These are phyloP conservation scores for Brachypteracias leptosomus DNA, from an alignment of 2,113 vertebrate species.

Conservation along the genomic window DNA sequence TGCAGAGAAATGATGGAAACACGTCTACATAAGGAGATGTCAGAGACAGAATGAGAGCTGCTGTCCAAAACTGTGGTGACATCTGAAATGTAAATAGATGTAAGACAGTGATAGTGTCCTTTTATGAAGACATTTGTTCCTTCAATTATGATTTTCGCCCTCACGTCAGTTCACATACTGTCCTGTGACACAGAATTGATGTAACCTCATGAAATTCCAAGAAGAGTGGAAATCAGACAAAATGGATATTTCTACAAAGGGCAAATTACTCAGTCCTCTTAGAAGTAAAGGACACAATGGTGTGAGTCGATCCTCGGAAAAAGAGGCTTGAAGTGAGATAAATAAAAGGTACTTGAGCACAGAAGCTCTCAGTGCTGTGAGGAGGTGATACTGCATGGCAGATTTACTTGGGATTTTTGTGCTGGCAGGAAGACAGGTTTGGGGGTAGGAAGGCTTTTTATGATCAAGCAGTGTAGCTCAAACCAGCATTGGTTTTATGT, in stretches of 20 bases:
- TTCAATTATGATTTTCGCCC: background rate
- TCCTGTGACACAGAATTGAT: background rate
- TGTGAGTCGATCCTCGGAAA: background rate
- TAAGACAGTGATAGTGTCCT: background rate
- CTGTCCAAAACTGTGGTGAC: background rate
- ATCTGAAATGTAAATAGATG: background rate
- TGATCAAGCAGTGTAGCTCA: conserved; percentile 11
- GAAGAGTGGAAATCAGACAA: background rate
- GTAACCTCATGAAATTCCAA: conserved; percentile 6
- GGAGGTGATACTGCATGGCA: background rate
- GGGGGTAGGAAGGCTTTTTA: conserved; percentile 31
- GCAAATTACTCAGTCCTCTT: background rate
- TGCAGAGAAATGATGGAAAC: background rate
- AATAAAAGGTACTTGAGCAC: background rate
- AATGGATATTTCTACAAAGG: background rate
- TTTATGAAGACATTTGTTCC: background rate
- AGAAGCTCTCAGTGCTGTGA: background rate
- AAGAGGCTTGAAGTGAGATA: background rate
- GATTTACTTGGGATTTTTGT: conserved; percentile 11
- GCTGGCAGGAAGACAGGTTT: background rate
- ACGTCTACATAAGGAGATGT: background rate
- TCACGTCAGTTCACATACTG: background rate
- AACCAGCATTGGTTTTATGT: conserved; percentile 4
- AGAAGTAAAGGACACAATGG: background rate
- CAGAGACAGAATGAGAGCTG: background rate